Conservation (phyloP, 2,888 invertebrate species). For the Muschampia plurimacula region DNA sequence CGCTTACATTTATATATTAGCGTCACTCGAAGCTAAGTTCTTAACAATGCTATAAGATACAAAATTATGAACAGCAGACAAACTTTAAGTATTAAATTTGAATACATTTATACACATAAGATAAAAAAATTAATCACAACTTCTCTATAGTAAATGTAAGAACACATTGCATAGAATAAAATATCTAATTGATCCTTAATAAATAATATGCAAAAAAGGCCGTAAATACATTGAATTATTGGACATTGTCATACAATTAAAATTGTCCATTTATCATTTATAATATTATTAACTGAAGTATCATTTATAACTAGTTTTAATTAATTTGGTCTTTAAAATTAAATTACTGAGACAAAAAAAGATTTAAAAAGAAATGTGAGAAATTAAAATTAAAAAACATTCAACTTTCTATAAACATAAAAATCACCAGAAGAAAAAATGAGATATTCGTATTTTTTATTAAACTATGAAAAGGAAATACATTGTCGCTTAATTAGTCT, state of each 20-base stretch:
- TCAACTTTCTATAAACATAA: neutral
- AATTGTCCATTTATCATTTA: conserved; percentile 20
- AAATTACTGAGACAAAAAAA: neutral
- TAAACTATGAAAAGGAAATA: neutral
- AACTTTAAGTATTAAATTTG: too few species aligned
- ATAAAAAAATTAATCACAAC: neutral
- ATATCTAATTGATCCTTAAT: conserved; percentile 16
- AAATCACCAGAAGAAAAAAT: neutral
- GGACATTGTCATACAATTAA: conserved; percentile 43
- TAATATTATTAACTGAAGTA: conserved; percentile 29
- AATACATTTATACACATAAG: neutral
- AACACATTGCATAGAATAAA: conserved; percentile 22
- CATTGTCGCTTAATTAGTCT: neutral
- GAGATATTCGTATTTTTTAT: neutral
- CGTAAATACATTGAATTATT: conserved; percentile 47
- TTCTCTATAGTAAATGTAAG: conserved; percentile 10
- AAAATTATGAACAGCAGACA: too few species aligned
- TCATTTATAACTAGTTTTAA: conserved; percentile 8
- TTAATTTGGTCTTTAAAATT: conserved; percentile 5
- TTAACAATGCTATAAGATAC: too few species aligned
- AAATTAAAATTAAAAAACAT: neutral
- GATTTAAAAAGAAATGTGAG: neutral
- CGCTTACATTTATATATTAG: too few species aligned
- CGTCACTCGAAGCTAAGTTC: too few species aligned
- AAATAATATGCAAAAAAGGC: conserved; percentile 34